Conservation (phyloP, 2,797 vertebrate genomes). For the Capromys pilorides region DNA sequence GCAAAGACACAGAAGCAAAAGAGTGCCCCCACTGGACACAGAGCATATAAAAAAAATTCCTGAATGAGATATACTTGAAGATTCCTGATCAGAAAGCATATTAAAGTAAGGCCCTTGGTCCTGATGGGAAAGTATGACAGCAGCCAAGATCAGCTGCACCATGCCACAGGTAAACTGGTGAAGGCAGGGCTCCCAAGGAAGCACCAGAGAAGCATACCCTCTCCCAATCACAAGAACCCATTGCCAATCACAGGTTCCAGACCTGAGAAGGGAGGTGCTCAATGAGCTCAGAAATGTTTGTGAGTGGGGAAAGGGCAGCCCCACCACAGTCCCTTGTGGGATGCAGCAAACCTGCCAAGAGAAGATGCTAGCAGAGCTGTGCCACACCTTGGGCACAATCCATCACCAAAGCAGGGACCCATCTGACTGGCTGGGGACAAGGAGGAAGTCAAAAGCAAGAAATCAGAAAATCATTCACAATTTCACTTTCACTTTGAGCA, state of each 20-base stretch:
- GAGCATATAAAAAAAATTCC: not conserved
- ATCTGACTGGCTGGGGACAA: not conserved
- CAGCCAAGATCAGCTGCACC: not conserved
- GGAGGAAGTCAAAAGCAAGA: slow-evolving; percentile 26
- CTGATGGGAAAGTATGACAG: not conserved
- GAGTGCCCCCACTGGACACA: not conserved
- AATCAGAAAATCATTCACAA: not conserved
- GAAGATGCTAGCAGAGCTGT: not conserved
- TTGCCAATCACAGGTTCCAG: not conserved
- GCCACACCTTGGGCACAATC: not conserved
- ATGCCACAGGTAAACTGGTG: not conserved
- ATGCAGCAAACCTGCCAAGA: not conserved
- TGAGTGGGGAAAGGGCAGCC: not conserved
- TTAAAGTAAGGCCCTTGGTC: not conserved
- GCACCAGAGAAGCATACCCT: not conserved
- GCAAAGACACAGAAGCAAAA: not conserved
- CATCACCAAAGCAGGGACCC: not conserved
- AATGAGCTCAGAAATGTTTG: not conserved
- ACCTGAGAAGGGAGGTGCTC: not conserved
- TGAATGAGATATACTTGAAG: not conserved
- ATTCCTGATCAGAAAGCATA: not conserved
- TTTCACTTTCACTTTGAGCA: slow-evolving; percentile 61
- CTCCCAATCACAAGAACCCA: not conserved
- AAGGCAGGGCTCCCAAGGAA: not conserved
- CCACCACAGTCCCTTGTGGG: not conserved